phyloP scores from a whole-genome alignment of 2,113 vertebrate genomes.

The Melospiza georgiana region DNA sequence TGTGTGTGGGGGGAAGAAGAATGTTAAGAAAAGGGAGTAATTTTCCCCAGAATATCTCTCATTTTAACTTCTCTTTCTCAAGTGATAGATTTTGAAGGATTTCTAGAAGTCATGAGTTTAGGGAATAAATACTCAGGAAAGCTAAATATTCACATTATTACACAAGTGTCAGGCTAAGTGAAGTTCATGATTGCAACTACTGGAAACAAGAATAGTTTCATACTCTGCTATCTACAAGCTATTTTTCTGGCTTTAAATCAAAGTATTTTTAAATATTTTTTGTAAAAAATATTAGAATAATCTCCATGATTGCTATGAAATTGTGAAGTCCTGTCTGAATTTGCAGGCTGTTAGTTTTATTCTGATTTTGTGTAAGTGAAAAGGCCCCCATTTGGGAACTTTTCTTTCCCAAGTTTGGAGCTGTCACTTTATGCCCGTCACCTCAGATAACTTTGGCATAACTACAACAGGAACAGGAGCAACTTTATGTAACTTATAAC shows the following conservation, averaged over 20 bases:
- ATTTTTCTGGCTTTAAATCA: not conserved
- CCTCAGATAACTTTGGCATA: slow-evolving; percentile 28
- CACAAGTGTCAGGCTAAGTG: slow-evolving; percentile 18
- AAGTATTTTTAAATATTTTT: not conserved
- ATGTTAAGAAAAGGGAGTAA: slow-evolving; percentile 51
- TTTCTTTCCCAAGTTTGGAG: not conserved
- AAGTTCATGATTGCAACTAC: not conserved
- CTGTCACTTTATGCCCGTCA: not conserved
- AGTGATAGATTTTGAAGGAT: slow-evolving; percentile 27
- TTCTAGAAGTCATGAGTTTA: slow-evolving; percentile 42
- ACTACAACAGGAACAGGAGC: not conserved
- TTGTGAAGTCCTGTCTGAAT: not conserved
- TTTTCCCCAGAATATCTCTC: slow-evolving; percentile 54
- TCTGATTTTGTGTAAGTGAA: not conserved
- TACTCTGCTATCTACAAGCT: not conserved
- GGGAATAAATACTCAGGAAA: slow-evolving; percentile 33
- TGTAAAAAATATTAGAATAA: not conserved
- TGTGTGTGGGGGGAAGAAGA: slow-evolving; percentile 27
- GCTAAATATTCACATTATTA: slow-evolving; percentile 39
- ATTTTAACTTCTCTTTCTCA: slow-evolving; percentile 2
- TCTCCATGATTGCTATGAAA: not conserved
- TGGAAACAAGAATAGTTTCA: not conserved
- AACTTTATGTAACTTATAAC: slow-evolving; percentile 63
- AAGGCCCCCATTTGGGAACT: not conserved
- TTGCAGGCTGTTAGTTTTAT: not conserved